Conservation (phyloP, 2,888 invertebrate species). For the Eristalis pertinax region DNA sequence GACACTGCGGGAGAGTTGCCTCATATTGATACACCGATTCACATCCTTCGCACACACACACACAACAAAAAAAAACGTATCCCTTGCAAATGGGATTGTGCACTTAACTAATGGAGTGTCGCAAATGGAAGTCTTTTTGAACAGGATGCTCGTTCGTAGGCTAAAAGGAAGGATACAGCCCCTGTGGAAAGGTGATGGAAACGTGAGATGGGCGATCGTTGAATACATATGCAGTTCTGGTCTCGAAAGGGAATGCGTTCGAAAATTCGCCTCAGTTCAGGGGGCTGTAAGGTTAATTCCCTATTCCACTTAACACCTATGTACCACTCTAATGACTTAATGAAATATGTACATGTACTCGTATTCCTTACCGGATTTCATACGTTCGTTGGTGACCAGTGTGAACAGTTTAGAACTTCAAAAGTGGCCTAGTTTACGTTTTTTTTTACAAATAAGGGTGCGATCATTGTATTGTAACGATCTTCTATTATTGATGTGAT, state of each 20-base stretch:
- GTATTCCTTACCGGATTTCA: too few species aligned
- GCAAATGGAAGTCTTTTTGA: conserved; percentile 36
- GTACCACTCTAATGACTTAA: too few species aligned
- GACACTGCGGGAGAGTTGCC: not conserved
- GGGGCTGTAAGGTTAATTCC: too few species aligned
- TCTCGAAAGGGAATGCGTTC: not conserved
- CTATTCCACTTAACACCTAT: too few species aligned
- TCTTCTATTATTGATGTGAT: too few species aligned
- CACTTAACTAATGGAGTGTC: conserved; percentile 63
- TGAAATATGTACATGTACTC: too few species aligned
- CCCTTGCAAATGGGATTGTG: conserved; percentile 54
- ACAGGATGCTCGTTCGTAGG: not conserved
- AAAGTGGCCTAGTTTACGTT: too few species aligned
- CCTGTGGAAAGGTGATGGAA: not conserved
- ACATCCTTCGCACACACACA: not conserved
- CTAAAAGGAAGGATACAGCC: not conserved
- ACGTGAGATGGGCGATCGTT: not conserved
- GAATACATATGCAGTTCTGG: not conserved
- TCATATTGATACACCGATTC: not conserved
- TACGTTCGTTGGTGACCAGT: too few species aligned
- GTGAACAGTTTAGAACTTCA: too few species aligned
- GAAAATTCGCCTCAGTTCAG: too few species aligned
- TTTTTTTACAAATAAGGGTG: too few species aligned
- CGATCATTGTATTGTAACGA: too few species aligned
- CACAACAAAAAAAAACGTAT: not conserved